These are phyloP conservation scores for Tridacna crocea DNA, from an alignment of 2,888 invertebrate species.

Conservation along the genomic window DNA sequence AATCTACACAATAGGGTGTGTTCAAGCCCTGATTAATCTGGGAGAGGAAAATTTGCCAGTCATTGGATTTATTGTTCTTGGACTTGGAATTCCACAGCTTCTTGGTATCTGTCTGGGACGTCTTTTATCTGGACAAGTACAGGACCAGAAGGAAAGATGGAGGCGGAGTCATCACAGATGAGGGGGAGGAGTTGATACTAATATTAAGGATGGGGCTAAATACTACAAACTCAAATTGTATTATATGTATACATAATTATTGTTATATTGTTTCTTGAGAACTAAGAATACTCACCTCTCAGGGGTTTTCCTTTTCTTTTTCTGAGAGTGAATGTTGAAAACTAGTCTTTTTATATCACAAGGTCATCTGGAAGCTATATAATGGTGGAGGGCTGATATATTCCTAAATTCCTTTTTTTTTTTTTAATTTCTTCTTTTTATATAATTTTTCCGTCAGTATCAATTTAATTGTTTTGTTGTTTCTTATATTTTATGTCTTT, in stretches of 20 bases:
- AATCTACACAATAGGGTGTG: conserved; percentile 76
- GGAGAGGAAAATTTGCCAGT: conserved; percentile 74
- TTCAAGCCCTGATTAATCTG: conserved; percentile 70
- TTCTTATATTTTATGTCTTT: too few species aligned
- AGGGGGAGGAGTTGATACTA: not conserved
- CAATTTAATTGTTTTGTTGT: too few species aligned
- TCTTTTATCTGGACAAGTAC: conserved; percentile 71
- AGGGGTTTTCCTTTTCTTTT: not conserved
- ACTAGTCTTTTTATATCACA: not conserved
- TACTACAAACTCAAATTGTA: not conserved
- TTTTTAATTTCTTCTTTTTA: too few species aligned
- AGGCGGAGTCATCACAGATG: conserved; percentile 33
- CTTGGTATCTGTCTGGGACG: conserved; percentile 72
- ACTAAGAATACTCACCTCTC: conserved; percentile 6
- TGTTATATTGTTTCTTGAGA: too few species aligned
- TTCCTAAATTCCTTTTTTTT: too few species aligned
- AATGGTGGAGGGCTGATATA: too few species aligned
- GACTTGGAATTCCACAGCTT: conserved; percentile 74
- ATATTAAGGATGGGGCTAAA: not conserved
- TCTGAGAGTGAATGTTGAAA: not conserved
- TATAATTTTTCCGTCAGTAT: too few species aligned
- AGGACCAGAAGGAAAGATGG: conserved; percentile 72
- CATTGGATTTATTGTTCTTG: conserved; percentile 77
- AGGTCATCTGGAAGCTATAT: not conserved
- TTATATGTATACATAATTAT: too few species aligned